Evolutionary conservation across 2,888 invertebrate species (phyloP), one percentile per base, ranked within the genome.

Genomic region (Petrophora chlorosata): DNA sequence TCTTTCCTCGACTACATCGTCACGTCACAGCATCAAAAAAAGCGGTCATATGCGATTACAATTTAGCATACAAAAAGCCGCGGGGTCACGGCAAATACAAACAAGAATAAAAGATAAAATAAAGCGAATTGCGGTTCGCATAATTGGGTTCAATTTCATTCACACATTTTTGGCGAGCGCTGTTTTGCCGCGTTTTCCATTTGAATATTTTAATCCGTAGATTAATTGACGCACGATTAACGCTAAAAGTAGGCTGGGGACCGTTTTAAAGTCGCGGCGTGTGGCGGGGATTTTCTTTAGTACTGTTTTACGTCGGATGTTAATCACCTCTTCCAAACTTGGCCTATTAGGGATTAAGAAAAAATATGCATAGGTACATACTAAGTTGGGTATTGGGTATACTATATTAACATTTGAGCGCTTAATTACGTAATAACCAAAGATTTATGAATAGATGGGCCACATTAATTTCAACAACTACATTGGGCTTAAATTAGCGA

Each of bases 61-160:
- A 13, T 34, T 5, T n/a, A 14, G 15, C 15, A n/a, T 14, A 7
- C 25, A 4, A 13, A 13, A 22, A 1, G 17, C 13, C 19, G 9
- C 30, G 8, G 19, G 10, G 32, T 35, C 19, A 22, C 33, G 13
- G 32, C 10, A 32, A 39, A 36, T 10, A 29, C 10, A 53, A 50
- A 46, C 22, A 47, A 40, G 15, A 51, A 22, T 32, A 48, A 29
- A 32, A 30, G 19, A 47, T 39, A 45, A 57, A 51, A 48, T 39
- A 35, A 26, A 35, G 8, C 46, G 17, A 42, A 39, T 16, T 32
- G 46, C 14, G 51, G 48, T 41, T 30, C 34, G 41, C 42, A 15
- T 53, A 55, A 58, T 58, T 58, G 50, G 52, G 50, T 53, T 53
- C 49, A 49, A 39, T 52, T 44, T 44, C 44, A 43, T 54, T 50